Conservation (phyloP, 2,888 invertebrate species). For the Molanna angustata region DNA sequence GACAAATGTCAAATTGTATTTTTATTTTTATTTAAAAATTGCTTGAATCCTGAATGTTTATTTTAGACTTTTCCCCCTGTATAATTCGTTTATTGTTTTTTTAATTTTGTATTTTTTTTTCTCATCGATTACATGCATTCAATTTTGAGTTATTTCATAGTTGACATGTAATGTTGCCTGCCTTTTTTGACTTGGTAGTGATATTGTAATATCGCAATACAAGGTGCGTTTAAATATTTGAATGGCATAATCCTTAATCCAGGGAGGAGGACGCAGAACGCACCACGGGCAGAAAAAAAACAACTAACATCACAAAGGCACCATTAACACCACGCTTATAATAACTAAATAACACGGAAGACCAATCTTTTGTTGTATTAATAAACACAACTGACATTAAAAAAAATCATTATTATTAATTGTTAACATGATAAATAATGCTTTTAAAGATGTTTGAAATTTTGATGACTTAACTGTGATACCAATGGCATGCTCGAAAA, state of each 20-base stretch:
- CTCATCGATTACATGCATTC: background rate
- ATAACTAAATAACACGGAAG: conserved; percentile 13
- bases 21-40: conserved; percentile 3
- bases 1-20: conserved; percentile 10
- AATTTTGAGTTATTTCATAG: conserved; percentile 5
- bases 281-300: conserved; percentile 31
- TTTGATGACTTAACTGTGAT: too few relatives aligned
- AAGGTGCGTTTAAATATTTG: conserved; percentile 25
- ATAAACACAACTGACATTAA: conserved; percentile 13
- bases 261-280: conserved; percentile 32
- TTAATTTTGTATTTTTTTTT: conserved; percentile 2
- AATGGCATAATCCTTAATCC: conserved; percentile 32
- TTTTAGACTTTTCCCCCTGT: conserved; percentile 4
- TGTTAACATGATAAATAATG: too few relatives aligned
- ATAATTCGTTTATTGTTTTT: background rate
- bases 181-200: conserved; percentile 1
- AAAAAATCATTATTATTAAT: background rate
- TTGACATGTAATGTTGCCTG: conserved; percentile 8
- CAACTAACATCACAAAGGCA: conserved; percentile 23
- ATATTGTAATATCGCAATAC: background rate
- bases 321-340: conserved; percentile 21
- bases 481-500: too few relatives aligned
- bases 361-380: conserved; percentile 2
- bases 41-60: conserved; percentile 15
- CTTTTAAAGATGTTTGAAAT: too few relatives aligned